phyloP scores from a whole-genome alignment of 2,113 vertebrate species.

The Condylura cristata region DNA sequence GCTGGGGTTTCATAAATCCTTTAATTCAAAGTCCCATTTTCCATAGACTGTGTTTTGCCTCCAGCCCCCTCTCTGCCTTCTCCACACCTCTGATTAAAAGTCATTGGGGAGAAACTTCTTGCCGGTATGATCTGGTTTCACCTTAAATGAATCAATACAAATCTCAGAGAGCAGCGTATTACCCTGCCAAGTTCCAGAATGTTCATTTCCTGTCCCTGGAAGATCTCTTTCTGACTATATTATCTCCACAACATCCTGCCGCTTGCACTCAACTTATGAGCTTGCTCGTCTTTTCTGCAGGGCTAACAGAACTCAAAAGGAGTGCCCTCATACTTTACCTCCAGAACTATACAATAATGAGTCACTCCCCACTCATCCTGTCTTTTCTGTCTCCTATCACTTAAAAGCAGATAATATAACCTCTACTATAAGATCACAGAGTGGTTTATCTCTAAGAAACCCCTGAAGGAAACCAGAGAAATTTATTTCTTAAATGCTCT shows the following conservation, averaged over 20 bases:
- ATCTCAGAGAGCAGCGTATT: not conserved
- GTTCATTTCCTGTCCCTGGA: not conserved
- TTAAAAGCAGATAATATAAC: not conserved
- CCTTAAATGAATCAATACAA: not conserved
- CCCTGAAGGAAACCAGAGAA: not conserved
- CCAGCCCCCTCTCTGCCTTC: not conserved
- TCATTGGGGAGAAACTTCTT: accelerated
- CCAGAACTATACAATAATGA: not conserved
- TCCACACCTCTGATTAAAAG: not conserved
- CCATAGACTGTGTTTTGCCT: not conserved
- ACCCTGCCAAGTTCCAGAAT: not conserved
- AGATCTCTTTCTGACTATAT: not conserved
- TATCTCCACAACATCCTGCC: not conserved
- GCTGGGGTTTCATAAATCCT: not conserved
- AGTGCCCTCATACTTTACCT: not conserved
- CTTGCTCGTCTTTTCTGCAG: not conserved
- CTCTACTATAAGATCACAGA: not conserved
- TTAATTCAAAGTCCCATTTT: not conserved
- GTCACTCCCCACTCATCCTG: not conserved
- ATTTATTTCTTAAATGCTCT: not conserved
- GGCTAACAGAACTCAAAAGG: not conserved
- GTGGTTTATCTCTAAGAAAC: not conserved
- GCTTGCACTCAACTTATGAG: not conserved
- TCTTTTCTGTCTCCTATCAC: not conserved
- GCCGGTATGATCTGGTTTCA: not conserved